These are phyloP conservation scores for Oscheius sp. DNA, from an alignment of 2,888 invertebrate species.

Conservation along the genomic window DNA sequence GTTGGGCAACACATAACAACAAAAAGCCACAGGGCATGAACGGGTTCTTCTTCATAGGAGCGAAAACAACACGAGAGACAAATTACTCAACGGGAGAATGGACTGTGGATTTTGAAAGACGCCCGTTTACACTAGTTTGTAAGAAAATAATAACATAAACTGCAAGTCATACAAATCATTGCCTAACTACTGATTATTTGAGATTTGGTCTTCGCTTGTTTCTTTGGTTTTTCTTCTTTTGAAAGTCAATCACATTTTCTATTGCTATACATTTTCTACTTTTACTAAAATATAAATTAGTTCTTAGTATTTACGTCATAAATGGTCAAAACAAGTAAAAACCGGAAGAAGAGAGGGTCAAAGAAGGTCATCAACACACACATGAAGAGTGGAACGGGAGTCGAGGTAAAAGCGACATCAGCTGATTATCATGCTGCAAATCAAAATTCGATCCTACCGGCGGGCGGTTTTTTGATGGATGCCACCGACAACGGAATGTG, in stretches of 20 bases:
- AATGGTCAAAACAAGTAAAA: neutral
- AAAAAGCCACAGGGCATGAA: slow-evolving; percentile 20
- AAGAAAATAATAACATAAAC: neutral
- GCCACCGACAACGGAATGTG: slow-evolving; percentile 12
- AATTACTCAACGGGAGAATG: neutral
- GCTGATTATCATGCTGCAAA: neutral
- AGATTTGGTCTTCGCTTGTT: too few relatives aligned
- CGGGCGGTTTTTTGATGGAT: slow-evolving; percentile 31
- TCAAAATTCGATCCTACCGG: slow-evolving; percentile 26
- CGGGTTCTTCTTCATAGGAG: slow-evolving; percentile 4
- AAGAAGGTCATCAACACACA: neutral
- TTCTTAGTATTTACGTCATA: neutral
- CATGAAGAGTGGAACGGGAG: neutral
- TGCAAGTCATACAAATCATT: too few relatives aligned
- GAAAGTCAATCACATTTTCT: too few relatives aligned
- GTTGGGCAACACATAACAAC: slow-evolving; percentile 26
- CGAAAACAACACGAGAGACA: slow-evolving; percentile 11
- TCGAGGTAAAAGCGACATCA: neutral
- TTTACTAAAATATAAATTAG: slow-evolving; percentile 1
- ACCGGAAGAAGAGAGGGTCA: slow-evolving; percentile 8
- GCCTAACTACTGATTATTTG: neutral
- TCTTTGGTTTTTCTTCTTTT: too few relatives aligned
- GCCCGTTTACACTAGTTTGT: neutral
- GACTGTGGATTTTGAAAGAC: neutral
- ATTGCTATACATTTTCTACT: too few relatives aligned